A percentile compares a stretch with the other conserved stretches of the same genome.
phyloP scores from a whole-genome alignment of 2,797 vertebrate species.

The Mycteria americana region DNA sequence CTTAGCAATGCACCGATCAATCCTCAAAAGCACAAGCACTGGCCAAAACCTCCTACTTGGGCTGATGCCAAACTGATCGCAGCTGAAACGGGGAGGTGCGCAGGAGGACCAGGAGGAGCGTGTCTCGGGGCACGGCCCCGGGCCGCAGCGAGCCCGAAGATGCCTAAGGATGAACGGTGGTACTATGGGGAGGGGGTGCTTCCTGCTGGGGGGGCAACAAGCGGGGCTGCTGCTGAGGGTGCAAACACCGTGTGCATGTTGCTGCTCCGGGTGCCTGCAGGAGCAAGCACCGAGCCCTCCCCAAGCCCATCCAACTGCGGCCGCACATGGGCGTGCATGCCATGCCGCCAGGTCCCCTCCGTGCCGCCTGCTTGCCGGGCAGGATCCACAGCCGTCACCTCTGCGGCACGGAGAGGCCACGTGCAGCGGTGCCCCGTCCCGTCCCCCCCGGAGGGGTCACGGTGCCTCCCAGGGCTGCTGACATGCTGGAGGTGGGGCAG shows the following conservation, averaged over 20 bases:
- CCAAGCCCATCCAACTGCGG: rapidly evolving
- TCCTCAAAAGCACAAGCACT: neutral
- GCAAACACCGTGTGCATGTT: rapidly evolving
- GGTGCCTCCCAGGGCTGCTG: neutral
- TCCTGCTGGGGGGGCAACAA: neutral
- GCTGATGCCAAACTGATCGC: neutral
- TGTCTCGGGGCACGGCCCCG: neutral
- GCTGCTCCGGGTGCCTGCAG: neutral
- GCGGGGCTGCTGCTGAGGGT: neutral
- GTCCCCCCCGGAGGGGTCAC: neutral
- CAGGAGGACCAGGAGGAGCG: neutral
- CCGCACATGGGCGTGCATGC: rapidly evolving
- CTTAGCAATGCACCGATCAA: neutral
- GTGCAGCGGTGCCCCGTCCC: rapidly evolving
- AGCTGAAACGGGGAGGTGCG: neutral
- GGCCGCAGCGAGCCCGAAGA: neutral
- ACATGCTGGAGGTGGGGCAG: neutral
- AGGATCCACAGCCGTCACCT: neutral
- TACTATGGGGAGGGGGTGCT: neutral
- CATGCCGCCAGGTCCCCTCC: rapidly evolving
- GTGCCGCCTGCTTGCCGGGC: neutral
- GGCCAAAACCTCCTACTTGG: neutral
- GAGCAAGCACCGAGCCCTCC: neutral
- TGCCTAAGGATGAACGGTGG: neutral
- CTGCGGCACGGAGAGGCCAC: rapidly evolving